Base-by-base conservation (phyloP, 2,888 invertebrate genomes). In the Acrobasis consociella region DNA sequence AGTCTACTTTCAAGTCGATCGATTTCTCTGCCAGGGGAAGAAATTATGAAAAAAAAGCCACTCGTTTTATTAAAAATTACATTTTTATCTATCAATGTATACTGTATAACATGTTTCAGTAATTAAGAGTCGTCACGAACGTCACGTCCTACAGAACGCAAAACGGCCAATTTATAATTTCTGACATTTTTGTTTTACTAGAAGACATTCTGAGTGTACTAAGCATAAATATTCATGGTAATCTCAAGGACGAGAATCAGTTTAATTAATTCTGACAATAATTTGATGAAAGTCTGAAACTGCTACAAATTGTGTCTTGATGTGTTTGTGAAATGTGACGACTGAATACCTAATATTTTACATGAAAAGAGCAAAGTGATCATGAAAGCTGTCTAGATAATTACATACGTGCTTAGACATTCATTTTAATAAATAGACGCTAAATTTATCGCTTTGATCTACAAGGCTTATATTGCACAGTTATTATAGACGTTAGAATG, bases 181-280 rank as follows among this genome's bases (percentile, higher is more conserved):
- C 38, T 16, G 37, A 55, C 39, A 55, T 16, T 55, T 39, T 39
- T 55, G 16, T 17, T 55, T 38, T 53, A 11, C 13, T 15, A 37
- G 38, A 16, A 22, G 31, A 37, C n/a, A 3, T 52, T 52, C 16
- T 15, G 10, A 17, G 38, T 11, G 39, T 39, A n/a, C n/a, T 16
- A 16, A 39, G 2, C 15, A 39, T 9, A 10, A 7, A 38, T 16
- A 11, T 22, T 22, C 10, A 55, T 55, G 15, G 5, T 55, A 16
- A 39, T 55, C 39, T 55, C 39, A 55, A 55, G 55, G 55, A 39
- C 39, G 39, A 31, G n/a, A 55, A 7, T 11, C 15, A 55, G 8
- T 55, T 5, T 55, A 39, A 55, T 55, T 55, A 52, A 52, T 37
- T 52, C n/a, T 1, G 13, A 8, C 52, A 52, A 10, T 52, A n/a